phyloP scores from a whole-genome alignment of 2,888 invertebrate species.

The Tiphia femorata region DNA sequence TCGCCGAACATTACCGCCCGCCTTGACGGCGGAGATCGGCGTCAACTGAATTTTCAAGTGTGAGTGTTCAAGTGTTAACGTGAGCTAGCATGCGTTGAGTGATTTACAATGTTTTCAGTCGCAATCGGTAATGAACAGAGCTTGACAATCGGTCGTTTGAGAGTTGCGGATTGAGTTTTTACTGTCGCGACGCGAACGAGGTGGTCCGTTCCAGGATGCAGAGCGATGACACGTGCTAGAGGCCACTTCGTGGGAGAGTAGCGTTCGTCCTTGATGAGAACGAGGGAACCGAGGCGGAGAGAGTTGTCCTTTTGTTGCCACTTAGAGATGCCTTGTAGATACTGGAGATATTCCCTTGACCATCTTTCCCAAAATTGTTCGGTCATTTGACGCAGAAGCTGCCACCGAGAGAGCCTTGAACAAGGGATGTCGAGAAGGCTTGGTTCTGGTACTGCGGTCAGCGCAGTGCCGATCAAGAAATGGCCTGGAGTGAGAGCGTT shows the following conservation, averaged over 20 bases:
- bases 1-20: no score
- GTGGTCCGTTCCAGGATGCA: slow-evolving; percentile 41
- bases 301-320: slow-evolving; percentile 14
- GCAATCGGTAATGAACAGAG: no score
- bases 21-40: no score
- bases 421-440: slow-evolving; percentile 25
- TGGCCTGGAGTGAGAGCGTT: slow-evolving; percentile 9
- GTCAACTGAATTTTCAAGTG: no score
- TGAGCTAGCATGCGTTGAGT: no score
- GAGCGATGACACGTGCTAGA: slow-evolving; percentile 26
- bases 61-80: no score
- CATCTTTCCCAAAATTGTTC: slow-evolving; percentile 25
- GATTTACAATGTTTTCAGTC: no score
- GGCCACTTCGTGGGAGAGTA: slow-evolving; percentile 38
- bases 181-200: slow-evolving; percentile 36
- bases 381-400: neutral
- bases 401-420: slow-evolving; percentile 28
- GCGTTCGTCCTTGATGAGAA: slow-evolving; percentile 32
- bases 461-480: no score
- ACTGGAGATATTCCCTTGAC: slow-evolving; percentile 18
- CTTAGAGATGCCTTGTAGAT: slow-evolving; percentile 13
- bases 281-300: slow-evolving; percentile 12
- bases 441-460: slow-evolving; percentile 40
- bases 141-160: no score
- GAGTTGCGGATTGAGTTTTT: no score